Evolutionary conservation across 92 coral and sea anemone genomes (phyloP).

Genomic region (Actinostola sp.): DNA sequence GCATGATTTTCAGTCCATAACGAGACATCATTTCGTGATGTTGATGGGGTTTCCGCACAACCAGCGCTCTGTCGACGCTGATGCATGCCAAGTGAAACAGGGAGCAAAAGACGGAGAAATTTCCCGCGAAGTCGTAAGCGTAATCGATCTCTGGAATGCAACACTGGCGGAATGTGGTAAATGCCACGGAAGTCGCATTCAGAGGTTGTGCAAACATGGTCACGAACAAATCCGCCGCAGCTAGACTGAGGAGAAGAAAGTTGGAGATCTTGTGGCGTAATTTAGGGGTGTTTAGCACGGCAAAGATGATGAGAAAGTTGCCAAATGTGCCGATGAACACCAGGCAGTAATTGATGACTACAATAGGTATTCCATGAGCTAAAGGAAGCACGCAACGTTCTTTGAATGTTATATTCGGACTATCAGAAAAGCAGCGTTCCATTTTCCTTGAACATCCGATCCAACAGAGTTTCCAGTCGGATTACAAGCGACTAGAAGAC

Average conservation of each 20-base stretch:
- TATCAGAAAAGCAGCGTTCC: slow-evolving; percentile 5
- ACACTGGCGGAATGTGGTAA: slow-evolving; percentile 13
- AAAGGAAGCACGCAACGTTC: slow-evolving; percentile 31
- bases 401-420: background rate
- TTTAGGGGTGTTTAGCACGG: slow-evolving; percentile 23
- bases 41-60: slow-evolving; percentile 39
- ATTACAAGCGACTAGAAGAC: background rate
- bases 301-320: slow-evolving; percentile 46
- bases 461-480: background rate
- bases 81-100: slow-evolving; percentile 32
- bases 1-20: slow-evolving; percentile 33
- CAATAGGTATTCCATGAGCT: slow-evolving; percentile 39
- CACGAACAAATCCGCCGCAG: slow-evolving; percentile 60
- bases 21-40: slow-evolving; percentile 24
- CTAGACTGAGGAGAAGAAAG: slow-evolving; percentile 53
- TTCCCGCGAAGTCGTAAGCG: slow-evolving; percentile 26
- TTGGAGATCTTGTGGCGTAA: slow-evolving; percentile 35
- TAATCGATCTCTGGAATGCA: slow-evolving; percentile 34
- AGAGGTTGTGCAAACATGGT: slow-evolving; percentile 47
- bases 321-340: slow-evolving; percentile 39
- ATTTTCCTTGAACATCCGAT: background rate
- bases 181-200: slow-evolving; percentile 30
- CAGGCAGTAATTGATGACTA: slow-evolving; percentile 25
- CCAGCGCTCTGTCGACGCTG: slow-evolving; percentile 46
- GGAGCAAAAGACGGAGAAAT: slow-evolving; percentile 39